Percentiles rank a stretch among this genome's conserved stretches.
phyloP scores from a whole-genome alignment of 64 coral and sea anemone species.

The Pocillopora verrucosa region DNA sequence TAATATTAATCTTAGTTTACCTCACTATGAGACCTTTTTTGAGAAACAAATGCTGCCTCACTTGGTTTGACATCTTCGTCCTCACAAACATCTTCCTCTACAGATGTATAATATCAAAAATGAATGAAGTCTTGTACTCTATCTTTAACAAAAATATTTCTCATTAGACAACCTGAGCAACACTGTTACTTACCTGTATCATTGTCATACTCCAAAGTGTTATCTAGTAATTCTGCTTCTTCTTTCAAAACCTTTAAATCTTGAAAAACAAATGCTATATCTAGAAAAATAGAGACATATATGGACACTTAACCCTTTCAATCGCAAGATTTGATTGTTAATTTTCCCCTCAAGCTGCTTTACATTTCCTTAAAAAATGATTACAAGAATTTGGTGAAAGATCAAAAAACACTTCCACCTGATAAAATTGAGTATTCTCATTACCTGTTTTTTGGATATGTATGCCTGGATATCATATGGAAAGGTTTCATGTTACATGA shows the following conservation, averaged over 20 bases:
- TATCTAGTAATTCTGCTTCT: constrained; percentile 19
- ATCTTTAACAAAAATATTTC: too few species aligned
- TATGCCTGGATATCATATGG: too few species aligned
- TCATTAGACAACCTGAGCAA: background rate
- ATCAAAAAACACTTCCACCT: too few species aligned
- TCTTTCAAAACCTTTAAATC: constrained; percentile 1
- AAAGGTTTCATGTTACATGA: too few species aligned
- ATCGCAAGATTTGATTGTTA: too few species aligned
- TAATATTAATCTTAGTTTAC: background rate
- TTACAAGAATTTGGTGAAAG: too few species aligned
- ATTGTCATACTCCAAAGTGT: constrained; percentile 49
- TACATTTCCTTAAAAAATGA: too few species aligned
- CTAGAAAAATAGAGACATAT: background rate
- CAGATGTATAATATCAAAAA: background rate
- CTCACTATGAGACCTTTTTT: constrained; percentile 36
- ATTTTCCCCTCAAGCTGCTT: too few species aligned
- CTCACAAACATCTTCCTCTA: constrained; percentile 30
- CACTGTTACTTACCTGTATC: constrained; percentile 22
- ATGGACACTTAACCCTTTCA: too few species aligned
- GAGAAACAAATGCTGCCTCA: background rate
- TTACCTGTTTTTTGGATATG: too few species aligned
- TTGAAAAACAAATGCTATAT: constrained; percentile 53
- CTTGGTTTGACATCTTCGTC: background rate
- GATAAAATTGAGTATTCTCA: too few species aligned
- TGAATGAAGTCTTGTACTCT: background rate